Evolutionary conservation across 2,797 vertebrate species (phyloP).

Genomic region (Crocidura indochinensis): DNA sequence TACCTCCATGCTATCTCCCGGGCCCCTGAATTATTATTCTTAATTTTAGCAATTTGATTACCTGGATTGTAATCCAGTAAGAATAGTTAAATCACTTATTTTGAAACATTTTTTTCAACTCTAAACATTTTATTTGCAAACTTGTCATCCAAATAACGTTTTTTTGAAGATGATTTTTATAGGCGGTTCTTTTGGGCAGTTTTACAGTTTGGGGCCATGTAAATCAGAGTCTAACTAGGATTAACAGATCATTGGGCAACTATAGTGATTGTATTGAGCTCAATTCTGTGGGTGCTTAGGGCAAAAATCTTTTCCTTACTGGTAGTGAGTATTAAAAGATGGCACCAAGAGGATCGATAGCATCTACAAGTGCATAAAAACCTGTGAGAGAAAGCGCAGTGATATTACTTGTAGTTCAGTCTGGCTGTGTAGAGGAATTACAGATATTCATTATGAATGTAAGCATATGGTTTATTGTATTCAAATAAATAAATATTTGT

Average conservation of each 20-base stretch:
- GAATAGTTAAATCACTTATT: slow-evolving; percentile 2
- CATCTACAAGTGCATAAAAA: not conserved
- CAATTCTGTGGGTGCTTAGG: too few species aligned
- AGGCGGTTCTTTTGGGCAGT: not conserved
- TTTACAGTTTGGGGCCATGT: not conserved
- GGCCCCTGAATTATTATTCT: not conserved
- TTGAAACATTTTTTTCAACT: not conserved
- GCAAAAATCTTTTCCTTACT: not conserved
- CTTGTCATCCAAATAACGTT: slow-evolving; percentile 1
- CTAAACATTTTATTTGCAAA: slow-evolving; percentile 49
- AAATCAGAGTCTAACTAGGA: not conserved
- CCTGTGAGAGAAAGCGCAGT: not conserved
- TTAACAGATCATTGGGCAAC: not conserved
- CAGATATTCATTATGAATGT: not conserved
- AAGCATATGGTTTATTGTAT: not conserved
- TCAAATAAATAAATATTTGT: not conserved
- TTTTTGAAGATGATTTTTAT: not conserved
- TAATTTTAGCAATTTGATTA: slow-evolving; percentile 50
- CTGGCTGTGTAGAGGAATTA: not conserved
- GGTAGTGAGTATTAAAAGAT: not conserved
- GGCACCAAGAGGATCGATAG: not conserved
- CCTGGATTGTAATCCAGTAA: slow-evolving; percentile 12
- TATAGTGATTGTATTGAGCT: not conserved
- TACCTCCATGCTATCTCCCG: too few species aligned
- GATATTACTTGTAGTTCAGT: not conserved